Conservation (phyloP, 2,797 vertebrate genomes). For the Sebastes oblongus region DNA sequence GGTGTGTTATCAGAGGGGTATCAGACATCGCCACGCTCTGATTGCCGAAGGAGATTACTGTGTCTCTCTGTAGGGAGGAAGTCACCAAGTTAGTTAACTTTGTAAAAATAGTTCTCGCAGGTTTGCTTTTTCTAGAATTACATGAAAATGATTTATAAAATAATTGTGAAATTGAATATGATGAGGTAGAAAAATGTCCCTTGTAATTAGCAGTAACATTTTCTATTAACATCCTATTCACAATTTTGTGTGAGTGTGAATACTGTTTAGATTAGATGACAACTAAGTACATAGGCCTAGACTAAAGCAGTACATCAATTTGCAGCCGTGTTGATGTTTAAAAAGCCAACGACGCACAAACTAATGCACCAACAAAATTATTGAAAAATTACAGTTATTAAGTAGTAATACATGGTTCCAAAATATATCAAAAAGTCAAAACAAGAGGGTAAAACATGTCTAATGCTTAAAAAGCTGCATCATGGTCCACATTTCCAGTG, state of each 20-base stretch:
- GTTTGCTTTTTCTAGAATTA: background rate
- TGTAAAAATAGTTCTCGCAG: background rate
- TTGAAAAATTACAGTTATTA: background rate
- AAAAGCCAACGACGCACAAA: background rate
- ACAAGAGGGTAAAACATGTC: background rate
- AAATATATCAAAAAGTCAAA: background rate
- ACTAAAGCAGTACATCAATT: background rate
- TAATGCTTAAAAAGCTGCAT: background rate
- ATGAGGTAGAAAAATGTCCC: background rate
- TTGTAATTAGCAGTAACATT: background rate
- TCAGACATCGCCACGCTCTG: conserved; percentile 79
- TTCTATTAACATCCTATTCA: background rate
- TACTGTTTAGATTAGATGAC: background rate
- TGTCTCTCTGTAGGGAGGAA: conserved; percentile 69
- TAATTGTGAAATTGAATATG: background rate
- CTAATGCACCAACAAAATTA: background rate
- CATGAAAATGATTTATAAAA: background rate
- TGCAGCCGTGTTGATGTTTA: background rate
- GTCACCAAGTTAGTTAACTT: background rate
- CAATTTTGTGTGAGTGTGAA: background rate
- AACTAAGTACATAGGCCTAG: background rate
- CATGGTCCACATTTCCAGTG: background rate
- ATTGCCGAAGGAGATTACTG: conserved; percentile 73
- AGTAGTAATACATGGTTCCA: background rate
- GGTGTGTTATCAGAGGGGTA: conserved; percentile 74